A percentile compares a stretch with the other conserved stretches of the same genome.
phyloP scores from a whole-genome alignment of 1,140 invertebrate genomes.

The Colletes latitarsis region DNA sequence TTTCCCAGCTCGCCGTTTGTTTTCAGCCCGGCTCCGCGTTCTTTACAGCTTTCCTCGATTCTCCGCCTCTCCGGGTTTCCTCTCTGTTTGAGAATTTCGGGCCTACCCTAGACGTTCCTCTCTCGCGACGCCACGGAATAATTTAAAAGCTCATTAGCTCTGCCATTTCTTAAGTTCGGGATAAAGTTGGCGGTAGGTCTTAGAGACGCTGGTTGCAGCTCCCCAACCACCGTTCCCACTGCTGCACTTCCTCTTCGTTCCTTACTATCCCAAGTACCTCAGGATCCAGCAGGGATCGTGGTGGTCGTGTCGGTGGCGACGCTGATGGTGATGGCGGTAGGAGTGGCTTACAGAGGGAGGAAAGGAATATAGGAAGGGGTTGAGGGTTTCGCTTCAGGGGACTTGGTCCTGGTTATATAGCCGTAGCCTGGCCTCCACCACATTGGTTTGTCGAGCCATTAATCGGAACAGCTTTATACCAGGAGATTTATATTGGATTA shows the following conservation, averaged over 20 bases:
- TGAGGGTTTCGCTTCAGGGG: slow-evolving; percentile 54
- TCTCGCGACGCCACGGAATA: slow-evolving; percentile 64
- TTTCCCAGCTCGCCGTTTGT: not conserved
- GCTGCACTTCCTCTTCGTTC: slow-evolving; percentile 47
- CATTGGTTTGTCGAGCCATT: slow-evolving; percentile 79
- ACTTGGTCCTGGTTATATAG: slow-evolving; percentile 63
- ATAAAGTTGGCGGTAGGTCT: slow-evolving; percentile 69
- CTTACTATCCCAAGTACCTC: slow-evolving; percentile 50
- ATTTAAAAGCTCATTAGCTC: slow-evolving; percentile 79
- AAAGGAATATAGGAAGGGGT: slow-evolving; percentile 51
- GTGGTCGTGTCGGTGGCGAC: slow-evolving; percentile 59
- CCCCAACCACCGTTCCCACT: not conserved
- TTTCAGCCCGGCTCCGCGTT: not conserved
- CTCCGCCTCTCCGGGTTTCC: not conserved
- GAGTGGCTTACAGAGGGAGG: slow-evolving; percentile 57
- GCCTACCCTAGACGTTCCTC: slow-evolving; percentile 25
- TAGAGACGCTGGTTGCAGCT: slow-evolving; percentile 31
- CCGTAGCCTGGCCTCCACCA: slow-evolving; percentile 71
- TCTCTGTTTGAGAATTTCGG: slow-evolving; percentile 39
- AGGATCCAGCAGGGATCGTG: slow-evolving; percentile 53
- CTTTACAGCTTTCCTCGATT: slow-evolving; percentile 24
- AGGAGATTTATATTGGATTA: slow-evolving; percentile 79
- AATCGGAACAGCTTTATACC: slow-evolving; percentile 79
- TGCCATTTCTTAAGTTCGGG: slow-evolving; percentile 75
- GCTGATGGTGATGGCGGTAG: slow-evolving; percentile 64